phyloP scores from a whole-genome alignment of 1,140 invertebrate species.

The Saxidomus purpurata region DNA sequence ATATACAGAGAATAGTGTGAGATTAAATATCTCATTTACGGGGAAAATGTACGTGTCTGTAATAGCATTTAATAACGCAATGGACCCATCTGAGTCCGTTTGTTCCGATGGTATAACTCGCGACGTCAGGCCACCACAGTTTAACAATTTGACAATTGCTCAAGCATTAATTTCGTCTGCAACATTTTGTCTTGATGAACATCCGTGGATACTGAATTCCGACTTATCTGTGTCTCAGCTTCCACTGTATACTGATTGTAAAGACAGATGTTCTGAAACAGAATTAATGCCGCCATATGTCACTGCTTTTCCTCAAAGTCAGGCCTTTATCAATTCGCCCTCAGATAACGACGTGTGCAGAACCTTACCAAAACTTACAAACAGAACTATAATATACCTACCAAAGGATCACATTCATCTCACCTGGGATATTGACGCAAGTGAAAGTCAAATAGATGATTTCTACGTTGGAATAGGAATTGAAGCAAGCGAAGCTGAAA shows the following conservation, averaged over 20 bases:
- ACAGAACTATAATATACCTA: slow-evolving; percentile 46
- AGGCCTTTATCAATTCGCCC: no score
- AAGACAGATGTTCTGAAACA: no score
- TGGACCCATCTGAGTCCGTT: slow-evolving; percentile 67
- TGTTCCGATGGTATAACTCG: slow-evolving; percentile 72
- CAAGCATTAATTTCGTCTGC: slow-evolving; percentile 9
- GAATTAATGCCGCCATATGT: no score
- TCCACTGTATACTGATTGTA: no score
- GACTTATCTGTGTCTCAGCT: no score
- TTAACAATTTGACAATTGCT: slow-evolving; percentile 58
- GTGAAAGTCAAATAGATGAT: slow-evolving; percentile 69
- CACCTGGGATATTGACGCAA: slow-evolving; percentile 53
- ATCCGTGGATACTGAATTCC: slow-evolving; percentile 63
- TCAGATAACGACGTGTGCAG: slow-evolving; percentile 14
- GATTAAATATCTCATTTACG: slow-evolving; percentile 41
- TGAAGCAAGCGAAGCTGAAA: slow-evolving; percentile 23
- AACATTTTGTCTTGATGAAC: slow-evolving; percentile 52
- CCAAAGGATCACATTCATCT: slow-evolving; percentile 63
- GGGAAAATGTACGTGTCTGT: slow-evolving; percentile 61
- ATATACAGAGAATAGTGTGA: background rate
- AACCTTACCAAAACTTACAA: background rate
- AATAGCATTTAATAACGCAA: slow-evolving; percentile 71
- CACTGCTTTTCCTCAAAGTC: no score
- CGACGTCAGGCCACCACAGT: slow-evolving; percentile 38
- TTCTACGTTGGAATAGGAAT: slow-evolving; percentile 63